Conservation (phyloP, 2,888 invertebrate genomes). For the Xylota segnis region DNA sequence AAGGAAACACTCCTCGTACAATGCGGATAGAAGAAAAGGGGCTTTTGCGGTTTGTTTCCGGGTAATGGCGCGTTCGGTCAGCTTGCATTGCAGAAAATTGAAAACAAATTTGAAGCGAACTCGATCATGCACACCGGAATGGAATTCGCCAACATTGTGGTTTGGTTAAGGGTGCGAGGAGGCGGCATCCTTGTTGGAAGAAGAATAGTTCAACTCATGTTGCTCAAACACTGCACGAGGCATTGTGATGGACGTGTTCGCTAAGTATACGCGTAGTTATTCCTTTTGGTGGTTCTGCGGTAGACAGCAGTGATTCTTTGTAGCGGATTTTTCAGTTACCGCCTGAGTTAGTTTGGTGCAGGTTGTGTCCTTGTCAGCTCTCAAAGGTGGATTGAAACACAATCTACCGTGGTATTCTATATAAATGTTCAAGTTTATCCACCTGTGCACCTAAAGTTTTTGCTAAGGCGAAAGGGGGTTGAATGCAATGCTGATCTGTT, state of each 20-base stretch:
- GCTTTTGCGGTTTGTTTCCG: constrained; percentile 51
- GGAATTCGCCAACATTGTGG: constrained; percentile 36
- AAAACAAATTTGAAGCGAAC: constrained; percentile 60
- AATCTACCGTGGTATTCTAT: too few species aligned
- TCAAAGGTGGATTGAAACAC: too few species aligned
- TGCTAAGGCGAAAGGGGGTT: too few species aligned
- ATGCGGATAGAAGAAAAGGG: constrained; percentile 1
- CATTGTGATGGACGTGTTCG: not conserved
- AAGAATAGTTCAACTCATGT: not conserved
- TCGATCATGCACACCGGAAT: constrained; percentile 59
- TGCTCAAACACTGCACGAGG: not conserved
- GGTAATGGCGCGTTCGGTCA: constrained; percentile 33
- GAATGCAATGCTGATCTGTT: too few species aligned
- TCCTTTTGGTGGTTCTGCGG: not conserved
- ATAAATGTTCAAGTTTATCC: too few species aligned
- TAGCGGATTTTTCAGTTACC: not conserved
- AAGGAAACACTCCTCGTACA: constrained; percentile 34
- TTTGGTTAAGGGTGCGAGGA: constrained; percentile 3
- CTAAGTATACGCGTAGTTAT: not conserved
- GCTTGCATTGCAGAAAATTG: constrained; percentile 56
- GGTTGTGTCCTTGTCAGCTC: too few species aligned
- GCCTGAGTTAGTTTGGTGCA: not conserved
- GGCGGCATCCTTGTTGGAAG: constrained; percentile 19
- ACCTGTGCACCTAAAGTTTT: too few species aligned
- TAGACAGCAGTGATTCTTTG: not conserved